Evolutionary conservation across 2,113 vertebrate species (phyloP).

Genomic region (Seriola dumerili): DNA sequence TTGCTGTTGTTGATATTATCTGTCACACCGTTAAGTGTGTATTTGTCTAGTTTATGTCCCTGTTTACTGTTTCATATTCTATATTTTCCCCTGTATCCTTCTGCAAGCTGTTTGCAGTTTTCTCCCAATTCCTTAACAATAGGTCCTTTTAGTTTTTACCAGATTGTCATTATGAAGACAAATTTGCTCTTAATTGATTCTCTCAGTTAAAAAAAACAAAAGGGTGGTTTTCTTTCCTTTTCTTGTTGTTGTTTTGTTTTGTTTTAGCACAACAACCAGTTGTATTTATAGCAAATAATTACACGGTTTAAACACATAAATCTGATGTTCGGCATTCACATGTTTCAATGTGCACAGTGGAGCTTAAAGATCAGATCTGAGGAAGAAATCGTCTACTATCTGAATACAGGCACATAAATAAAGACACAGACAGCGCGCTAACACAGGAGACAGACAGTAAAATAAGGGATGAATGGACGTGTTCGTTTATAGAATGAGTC

Average conservation of each 20-base stretch:
- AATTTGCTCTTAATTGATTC: slow-evolving; percentile 53
- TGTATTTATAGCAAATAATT: slow-evolving; percentile 31
- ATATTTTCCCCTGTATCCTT: slow-evolving; percentile 16
- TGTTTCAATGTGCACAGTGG: slow-evolving; percentile 15
- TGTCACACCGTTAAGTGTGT: slow-evolving; percentile 35
- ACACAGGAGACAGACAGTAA: slow-evolving; percentile 38
- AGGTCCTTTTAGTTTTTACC: slow-evolving; percentile 27
- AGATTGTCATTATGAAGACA: slow-evolving; percentile 39
- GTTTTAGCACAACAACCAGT: slow-evolving; percentile 9
- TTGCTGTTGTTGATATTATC: slow-evolving; percentile 29
- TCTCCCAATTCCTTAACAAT: not conserved
- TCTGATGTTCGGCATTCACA: not conserved
- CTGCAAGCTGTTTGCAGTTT: slow-evolving; percentile 20
- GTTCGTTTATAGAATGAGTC: slow-evolving; percentile 64
- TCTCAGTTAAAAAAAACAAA: slow-evolving; percentile 18
- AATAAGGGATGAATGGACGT: slow-evolving; percentile 50
- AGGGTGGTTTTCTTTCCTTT: slow-evolving; percentile 1
- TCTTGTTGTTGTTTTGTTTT: not conserved
- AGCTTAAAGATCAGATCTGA: slow-evolving; percentile 42
- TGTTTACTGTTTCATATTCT: slow-evolving; percentile 20
- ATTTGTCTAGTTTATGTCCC: slow-evolving; percentile 14
- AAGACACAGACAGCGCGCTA: slow-evolving; percentile 27
- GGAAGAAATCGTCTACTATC: slow-evolving; percentile 1
- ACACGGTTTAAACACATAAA: slow-evolving; percentile 14
- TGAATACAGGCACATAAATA: slow-evolving; percentile 46